Conservation (phyloP, 2,888 invertebrate species). For the Artemia sp. region DNA sequence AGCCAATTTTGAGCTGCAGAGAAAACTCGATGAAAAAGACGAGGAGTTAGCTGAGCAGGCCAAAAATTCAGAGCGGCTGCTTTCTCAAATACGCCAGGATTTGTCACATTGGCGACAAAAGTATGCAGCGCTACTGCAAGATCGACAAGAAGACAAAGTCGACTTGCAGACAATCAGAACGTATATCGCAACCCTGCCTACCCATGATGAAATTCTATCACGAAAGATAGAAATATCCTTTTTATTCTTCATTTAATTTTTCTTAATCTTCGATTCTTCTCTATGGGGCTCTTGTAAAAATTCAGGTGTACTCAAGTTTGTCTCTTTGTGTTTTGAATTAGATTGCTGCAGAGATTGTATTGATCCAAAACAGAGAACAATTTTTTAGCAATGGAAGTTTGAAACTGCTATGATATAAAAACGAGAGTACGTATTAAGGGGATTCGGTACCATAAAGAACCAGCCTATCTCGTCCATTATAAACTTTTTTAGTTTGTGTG, state of each 20-base stretch:
- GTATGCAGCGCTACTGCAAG: conserved; percentile 6
- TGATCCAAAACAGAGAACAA: too few species aligned
- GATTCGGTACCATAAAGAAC: too few species aligned
- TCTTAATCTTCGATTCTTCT: too few species aligned
- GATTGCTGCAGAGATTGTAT: too few species aligned
- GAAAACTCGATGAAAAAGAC: neutral
- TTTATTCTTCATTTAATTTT: neutral
- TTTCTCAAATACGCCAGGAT: conserved; percentile 7
- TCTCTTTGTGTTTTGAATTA: too few species aligned
- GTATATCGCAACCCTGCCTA: conserved; percentile 7
- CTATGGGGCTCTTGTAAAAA: too few species aligned
- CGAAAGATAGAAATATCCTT: conserved; percentile 5
- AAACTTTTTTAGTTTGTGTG: too few species aligned
- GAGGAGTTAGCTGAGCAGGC: conserved; percentile 6
- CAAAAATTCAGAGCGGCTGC: neutral
- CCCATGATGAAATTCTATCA: neutral
- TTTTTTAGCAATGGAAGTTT: too few species aligned
- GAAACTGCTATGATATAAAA: too few species aligned
- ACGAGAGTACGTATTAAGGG: too few species aligned
- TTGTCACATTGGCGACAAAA: neutral
- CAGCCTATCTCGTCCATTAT: too few species aligned
- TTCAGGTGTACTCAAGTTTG: too few species aligned
- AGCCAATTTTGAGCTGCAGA: neutral
- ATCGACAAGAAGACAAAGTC: neutral
- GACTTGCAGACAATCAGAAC: conserved; percentile 10